phyloP scores from a whole-genome alignment of 2,113 vertebrate genomes.

The Octodon degus region DNA sequence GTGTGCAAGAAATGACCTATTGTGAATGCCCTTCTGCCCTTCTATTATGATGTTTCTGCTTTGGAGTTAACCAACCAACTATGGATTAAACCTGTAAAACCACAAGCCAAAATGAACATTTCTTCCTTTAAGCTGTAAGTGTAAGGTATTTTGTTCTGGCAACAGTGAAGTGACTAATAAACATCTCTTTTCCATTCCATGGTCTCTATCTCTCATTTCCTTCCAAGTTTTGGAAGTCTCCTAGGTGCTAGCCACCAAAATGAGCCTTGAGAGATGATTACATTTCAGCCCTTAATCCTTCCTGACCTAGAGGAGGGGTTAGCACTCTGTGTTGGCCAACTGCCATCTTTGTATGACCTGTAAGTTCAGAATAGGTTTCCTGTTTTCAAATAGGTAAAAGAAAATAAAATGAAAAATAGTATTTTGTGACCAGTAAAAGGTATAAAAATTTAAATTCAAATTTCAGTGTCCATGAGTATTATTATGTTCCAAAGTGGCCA shows the following conservation, averaged over 20 bases:
- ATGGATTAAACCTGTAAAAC: neutral
- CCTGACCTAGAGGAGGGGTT: neutral
- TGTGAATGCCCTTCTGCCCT: neutral
- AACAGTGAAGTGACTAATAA: neutral
- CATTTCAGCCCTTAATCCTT: neutral
- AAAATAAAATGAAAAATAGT: conserved; percentile 30
- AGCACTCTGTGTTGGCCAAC: neutral
- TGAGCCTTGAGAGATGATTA: neutral
- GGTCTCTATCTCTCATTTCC: neutral
- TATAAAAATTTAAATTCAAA: conserved; percentile 38
- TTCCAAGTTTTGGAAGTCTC: neutral
- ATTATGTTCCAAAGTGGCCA: neutral
- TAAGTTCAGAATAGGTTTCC: neutral
- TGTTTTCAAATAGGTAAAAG: neutral
- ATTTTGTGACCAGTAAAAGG: neutral
- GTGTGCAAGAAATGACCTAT: neutral
- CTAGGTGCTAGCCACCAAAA: neutral
- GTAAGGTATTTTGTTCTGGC: neutral
- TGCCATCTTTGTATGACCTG: neutral
- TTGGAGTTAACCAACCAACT: neutral
- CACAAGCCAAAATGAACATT: neutral
- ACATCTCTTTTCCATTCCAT: neutral
- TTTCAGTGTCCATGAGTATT: neutral
- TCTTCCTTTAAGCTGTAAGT: neutral
- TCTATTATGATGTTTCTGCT: neutral